A percentile compares a stretch with the other conserved stretches of the same genome.
Evolutionary conservation across 30 jellyfish, hydroid and myxozoan species (phyloP).

Genomic region (Pelagia noctiluca): DNA sequence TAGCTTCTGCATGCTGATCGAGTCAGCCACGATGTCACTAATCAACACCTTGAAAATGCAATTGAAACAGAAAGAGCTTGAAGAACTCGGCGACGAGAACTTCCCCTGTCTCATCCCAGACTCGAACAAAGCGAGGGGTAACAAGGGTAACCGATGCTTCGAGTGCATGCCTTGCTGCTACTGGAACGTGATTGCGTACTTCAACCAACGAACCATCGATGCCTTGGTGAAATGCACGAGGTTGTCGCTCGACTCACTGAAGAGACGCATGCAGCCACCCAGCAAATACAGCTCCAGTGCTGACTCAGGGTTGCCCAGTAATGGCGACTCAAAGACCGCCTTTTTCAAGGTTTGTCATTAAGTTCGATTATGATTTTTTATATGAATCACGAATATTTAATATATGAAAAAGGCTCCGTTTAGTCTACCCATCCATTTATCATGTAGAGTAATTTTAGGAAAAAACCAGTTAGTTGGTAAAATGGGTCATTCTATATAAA

Average conservation of each 20-base stretch:
- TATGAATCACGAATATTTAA: neutral
- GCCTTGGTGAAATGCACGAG: slow-evolving; percentile 82
- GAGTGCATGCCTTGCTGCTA: slow-evolving; percentile 88
- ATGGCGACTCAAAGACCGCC: slow-evolving; percentile 64
- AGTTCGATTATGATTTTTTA: neutral
- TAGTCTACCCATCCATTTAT: too few relatives aligned
- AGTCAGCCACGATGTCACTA: slow-evolving; percentile 70
- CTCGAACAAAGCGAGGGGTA: slow-evolving; percentile 76
- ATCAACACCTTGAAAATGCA: slow-evolving; percentile 69
- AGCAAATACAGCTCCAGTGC: slow-evolving; percentile 58
- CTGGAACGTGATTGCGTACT: slow-evolving; percentile 80
- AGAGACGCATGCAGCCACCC: slow-evolving; percentile 76
- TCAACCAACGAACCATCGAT: slow-evolving; percentile 78
- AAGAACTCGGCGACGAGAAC: slow-evolving; percentile 55
- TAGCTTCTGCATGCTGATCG: slow-evolving; percentile 74
- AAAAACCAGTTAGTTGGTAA: too few relatives aligned
- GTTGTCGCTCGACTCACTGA: slow-evolving; percentile 71
- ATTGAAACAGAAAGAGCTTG: slow-evolving; percentile 73
- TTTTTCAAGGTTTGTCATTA: slow-evolving; percentile 67
- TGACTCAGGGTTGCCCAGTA: slow-evolving; percentile 46
- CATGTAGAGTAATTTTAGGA: too few relatives aligned
- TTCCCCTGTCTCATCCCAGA: slow-evolving; percentile 85
- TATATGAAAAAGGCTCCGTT: neutral
- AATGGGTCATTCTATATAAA: too few relatives aligned
- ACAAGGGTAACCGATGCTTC: slow-evolving; percentile 86